phyloP scores from a whole-genome alignment of 2,888 invertebrate species.

The Netelia fuscicornis region DNA sequence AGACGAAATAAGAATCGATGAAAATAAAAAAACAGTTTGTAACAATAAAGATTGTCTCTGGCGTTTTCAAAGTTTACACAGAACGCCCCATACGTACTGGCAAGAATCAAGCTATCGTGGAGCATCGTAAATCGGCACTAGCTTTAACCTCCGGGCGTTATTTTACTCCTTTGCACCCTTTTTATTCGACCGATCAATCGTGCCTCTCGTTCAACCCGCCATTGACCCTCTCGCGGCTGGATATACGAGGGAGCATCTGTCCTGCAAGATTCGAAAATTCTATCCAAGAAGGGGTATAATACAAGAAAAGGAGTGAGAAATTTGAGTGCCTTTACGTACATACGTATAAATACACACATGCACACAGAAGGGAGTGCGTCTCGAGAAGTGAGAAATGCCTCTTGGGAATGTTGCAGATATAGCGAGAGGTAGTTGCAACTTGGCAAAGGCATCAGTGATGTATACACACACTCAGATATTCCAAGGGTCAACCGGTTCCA shows the following conservation, averaged over 20 bases:
- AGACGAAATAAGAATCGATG: too few relatives aligned
- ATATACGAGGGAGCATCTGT: not conserved
- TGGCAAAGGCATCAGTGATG: constrained; percentile 22
- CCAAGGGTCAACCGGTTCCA: constrained; percentile 12
- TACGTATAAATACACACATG: not conserved
- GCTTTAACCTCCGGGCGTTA: constrained; percentile 58
- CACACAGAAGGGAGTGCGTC: not conserved
- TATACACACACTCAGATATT: constrained; percentile 8
- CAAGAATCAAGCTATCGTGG: constrained; percentile 68
- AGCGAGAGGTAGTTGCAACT: constrained; percentile 13
- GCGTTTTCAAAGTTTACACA: too few relatives aligned
- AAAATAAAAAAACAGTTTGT: too few relatives aligned
- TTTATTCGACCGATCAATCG: not conserved
- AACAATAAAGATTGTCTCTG: too few relatives aligned
- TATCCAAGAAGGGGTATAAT: constrained; percentile 1
- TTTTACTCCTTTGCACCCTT: constrained; percentile 31
- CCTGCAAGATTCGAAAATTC: constrained; percentile 38
- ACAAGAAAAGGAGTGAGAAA: not conserved
- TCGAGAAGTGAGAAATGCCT: constrained; percentile 5
- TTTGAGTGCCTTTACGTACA: not conserved
- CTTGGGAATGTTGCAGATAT: constrained; percentile 6
- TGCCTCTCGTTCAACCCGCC: not conserved
- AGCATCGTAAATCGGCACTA: constrained; percentile 71
- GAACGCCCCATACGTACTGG: too few relatives aligned
- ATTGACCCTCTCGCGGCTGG: too few relatives aligned